Base-by-base conservation (phyloP, 2,797 vertebrate genomes). In the Chiropotes sagulatus region DNA sequence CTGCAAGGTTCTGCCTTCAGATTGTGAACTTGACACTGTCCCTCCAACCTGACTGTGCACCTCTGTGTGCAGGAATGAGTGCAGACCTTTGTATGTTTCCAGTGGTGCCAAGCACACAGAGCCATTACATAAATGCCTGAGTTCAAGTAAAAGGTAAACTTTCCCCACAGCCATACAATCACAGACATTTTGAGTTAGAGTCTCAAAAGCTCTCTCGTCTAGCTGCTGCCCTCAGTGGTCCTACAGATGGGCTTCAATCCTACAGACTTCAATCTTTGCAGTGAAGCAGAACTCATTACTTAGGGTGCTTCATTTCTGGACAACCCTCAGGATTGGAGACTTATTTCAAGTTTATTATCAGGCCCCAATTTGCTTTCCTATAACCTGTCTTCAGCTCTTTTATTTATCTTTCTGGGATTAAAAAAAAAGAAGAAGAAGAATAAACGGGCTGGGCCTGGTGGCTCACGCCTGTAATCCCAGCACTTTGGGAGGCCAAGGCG, bases 261-360 rank as follows among this genome's bases (percentile, higher is more conserved):
- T n/a, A n/a, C 76, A 24, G 26, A 41, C 4, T 19, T 87, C 50
- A 39, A 10, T 28, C n/a, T 67, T 46, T 36, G 83, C 48, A n/a
- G 5, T 20, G 26, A 78, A 70, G 28, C 15, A 30, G 22, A 78
- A 50, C 24, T 76, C 72, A 26, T 36, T 58, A 22, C 67, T n/a
- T 24, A 3, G 13, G 15, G 50, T 11, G 46, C 75, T 76, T 91
- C 22, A 36, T 73, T 92, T 94, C 92, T 44, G 88, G 44, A 76
- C 20, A 86, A 84, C 19, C 82, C 70, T 79, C 44, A 19, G 41
- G n/a, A 61, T 11, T 54, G 33, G 41, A 39, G 81, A 87, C 11
- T 58, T 84, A 67, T 93, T 97, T 81, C 14, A 9, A 12, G 79
- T 90, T 94, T 82, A 70, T 80, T 80, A 36, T 82, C 44, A 79